Base-by-base conservation (phyloP, 2,797 vertebrate species). In the Aphelocoma californica region DNA sequence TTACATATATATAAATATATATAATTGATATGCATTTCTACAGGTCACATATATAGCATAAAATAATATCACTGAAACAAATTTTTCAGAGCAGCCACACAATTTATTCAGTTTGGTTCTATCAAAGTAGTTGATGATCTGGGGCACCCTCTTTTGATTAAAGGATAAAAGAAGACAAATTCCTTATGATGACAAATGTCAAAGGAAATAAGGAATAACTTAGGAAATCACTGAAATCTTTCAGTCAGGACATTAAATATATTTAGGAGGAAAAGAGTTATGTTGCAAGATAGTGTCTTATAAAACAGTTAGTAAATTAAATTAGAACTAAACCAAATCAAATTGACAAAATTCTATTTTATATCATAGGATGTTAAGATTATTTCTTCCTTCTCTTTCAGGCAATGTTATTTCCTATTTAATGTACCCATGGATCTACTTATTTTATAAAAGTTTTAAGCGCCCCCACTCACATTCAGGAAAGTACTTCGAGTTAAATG, bases 321-420 rank as follows among this genome's bases (percentile, higher is more conserved):
- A 91, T 93, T 88, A 91, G 28, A 89, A 69, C 12, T 75, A 90
- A 92, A 93, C 62, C 3, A 77, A 95, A 95, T 95, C 81, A 90
- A 94, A 92, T 96, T 90, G 90, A 75, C 70, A 96, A 95, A 95
- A 95, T 81, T n/a, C 58, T 94, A 93, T 93, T 95, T 95, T 88
- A 88, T 90, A 62, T 58, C 73, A 84, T 75, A 94, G 88, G 80
- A 97, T 86, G 66, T 79, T 69, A 93, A 54, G 71, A 75, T 94
- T 93, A 83, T 81, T 90, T 94, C 72, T 95, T 94, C 87, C 89
- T 96, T 90, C 25, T 95, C 50, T 90, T 92, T 58, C 85, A 78
- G 45, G 44, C 79, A 86, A 95, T 69, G 53, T 26, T 95, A 90
- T 93, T 96, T 95, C 70, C 88, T 90, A 70, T 86, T 93, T 88